phyloP scores from a whole-genome alignment of 2,888 invertebrate genomes.

The Tetranychus truncatus region DNA sequence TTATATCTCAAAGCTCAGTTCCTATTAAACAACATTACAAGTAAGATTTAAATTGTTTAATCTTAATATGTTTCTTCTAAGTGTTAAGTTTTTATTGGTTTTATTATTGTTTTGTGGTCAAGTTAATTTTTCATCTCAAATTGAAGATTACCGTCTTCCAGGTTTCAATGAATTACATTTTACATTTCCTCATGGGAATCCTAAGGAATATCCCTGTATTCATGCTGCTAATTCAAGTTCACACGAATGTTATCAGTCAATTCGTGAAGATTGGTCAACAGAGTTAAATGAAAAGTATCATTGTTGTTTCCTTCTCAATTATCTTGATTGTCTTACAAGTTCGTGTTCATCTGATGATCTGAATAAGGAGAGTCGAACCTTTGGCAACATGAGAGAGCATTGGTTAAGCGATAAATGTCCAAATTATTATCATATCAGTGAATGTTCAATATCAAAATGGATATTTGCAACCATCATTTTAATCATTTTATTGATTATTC shows the following conservation, averaged over 20 bases:
- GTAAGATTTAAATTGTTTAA: too few species aligned
- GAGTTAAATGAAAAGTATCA: neutral
- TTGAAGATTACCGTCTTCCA: neutral
- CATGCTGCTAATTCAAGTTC: neutral
- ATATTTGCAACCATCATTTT: neutral
- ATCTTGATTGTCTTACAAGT: neutral
- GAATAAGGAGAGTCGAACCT: neutral
- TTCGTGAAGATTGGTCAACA: neutral
- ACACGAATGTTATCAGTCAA: neutral
- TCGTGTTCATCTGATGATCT: neutral
- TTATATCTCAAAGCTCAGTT: too few species aligned
- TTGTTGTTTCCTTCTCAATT: constrained; percentile 7
- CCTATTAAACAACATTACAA: too few species aligned
- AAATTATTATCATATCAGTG: neutral
- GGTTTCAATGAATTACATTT: neutral
- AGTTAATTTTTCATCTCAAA: neutral
- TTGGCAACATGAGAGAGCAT: neutral
- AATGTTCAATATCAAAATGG: constrained; percentile 11
- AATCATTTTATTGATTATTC: neutral
- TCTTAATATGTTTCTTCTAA: too few species aligned
- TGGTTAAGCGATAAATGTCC: constrained; percentile 5
- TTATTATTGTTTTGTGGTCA: too few species aligned
- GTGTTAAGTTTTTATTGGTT: too few species aligned
- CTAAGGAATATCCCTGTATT: neutral
- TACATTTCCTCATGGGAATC: neutral